Conservation (phyloP, 2,113 vertebrate genomes). For the Gadus chalcogrammus region DNA sequence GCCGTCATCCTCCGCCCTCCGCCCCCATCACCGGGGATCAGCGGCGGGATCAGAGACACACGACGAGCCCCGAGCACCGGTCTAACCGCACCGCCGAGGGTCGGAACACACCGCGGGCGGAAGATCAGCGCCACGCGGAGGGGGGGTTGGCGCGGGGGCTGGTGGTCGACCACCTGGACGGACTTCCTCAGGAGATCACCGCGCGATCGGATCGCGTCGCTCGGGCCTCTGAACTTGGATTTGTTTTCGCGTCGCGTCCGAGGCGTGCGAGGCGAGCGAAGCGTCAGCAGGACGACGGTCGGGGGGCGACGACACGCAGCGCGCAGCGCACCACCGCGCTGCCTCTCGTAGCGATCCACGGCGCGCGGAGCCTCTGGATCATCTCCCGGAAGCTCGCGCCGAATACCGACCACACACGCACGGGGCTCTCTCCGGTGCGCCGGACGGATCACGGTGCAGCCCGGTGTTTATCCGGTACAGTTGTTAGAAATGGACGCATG, state of each 20-base stretch:
- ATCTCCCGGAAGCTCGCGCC: background rate
- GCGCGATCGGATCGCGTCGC: background rate
- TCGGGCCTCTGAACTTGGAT: constrained; percentile 52
- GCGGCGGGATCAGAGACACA: no score
- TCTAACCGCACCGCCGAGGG: no score
- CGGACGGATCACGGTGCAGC: background rate
- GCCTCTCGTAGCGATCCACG: constrained; percentile 6
- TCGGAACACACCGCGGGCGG: no score
- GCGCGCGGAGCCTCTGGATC: background rate
- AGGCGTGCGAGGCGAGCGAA: constrained; percentile 7
- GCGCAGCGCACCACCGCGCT: constrained; percentile 19
- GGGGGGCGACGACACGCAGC: constrained; percentile 1
- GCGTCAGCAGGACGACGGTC: no score
- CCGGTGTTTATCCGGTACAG: constrained; percentile 34
- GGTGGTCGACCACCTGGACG: no score
- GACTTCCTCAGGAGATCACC: background rate
- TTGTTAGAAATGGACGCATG: constrained; percentile 46
- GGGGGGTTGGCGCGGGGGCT: no score
- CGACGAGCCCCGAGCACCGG: no score
- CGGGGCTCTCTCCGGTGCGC: no score
- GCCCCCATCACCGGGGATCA: no score
- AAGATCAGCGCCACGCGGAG: no score
- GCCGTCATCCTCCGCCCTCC: background rate
- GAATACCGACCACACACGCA: background rate
- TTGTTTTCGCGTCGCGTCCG: background rate